Evolutionary conservation across 2,113 vertebrate genomes (phyloP).

Genomic region (Saimiri boliviensis): DNA sequence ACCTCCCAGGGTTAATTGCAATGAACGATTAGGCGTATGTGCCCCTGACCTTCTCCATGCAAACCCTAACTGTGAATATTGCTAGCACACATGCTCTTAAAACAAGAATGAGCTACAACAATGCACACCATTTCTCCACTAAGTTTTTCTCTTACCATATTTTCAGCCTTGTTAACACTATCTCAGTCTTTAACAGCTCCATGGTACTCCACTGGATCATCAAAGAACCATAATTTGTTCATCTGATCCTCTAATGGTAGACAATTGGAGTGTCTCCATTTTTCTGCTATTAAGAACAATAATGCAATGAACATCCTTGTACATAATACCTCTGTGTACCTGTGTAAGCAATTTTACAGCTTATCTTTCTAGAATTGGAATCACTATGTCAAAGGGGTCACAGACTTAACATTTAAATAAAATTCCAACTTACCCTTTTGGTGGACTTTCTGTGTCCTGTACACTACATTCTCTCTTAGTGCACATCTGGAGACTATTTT

Average conservation of each 20-base stretch:
- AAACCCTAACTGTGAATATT: not conserved
- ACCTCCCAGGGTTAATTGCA: not conserved
- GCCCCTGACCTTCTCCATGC: not conserved
- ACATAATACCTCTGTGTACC: not conserved
- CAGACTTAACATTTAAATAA: not conserved
- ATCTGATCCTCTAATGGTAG: not conserved
- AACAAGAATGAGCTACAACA: not conserved
- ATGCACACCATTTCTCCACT: not conserved
- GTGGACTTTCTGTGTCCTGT: not conserved
- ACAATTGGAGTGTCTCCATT: not conserved
- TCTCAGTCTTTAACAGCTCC: not conserved
- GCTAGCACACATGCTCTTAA: not conserved
- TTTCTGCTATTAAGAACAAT: not conserved
- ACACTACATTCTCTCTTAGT: not conserved
- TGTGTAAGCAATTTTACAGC: not conserved
- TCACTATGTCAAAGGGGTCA: not conserved
- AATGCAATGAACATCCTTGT: not conserved
- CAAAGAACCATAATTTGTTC: slow-evolving; percentile 38
- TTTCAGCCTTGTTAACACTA: not conserved
- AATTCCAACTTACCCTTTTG: not conserved
- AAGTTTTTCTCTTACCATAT: not conserved
- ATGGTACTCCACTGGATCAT: not conserved
- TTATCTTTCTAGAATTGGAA: not conserved
- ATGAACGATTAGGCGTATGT: not conserved
- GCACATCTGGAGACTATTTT: not conserved